Base-by-base conservation (phyloP, 2,113 vertebrate species). In the Porphyrio hochstetteri region DNA sequence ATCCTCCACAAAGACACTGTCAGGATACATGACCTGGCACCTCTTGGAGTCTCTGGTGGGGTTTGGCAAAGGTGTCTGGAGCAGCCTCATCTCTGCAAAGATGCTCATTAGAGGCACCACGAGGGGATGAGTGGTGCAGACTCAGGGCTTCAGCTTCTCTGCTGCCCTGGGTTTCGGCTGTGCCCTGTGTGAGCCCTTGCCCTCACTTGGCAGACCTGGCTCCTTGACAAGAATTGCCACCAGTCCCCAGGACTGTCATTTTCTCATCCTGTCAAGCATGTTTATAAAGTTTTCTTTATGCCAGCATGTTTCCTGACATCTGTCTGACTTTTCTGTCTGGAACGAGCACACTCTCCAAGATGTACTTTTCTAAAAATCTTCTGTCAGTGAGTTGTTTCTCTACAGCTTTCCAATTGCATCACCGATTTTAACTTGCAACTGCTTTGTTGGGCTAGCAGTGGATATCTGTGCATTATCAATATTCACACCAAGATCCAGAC, bases 61-160 rank as follows among this genome's bases (percentile, higher is more conserved):
- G 20, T 15, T 53, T 55, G 56, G 23, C 1, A 4, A 23, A 53
- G 21, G 52, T 5, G 50, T 44, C 29, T 1, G 0, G n/a, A 59
- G 16, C 5, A 87, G 23, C 31, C 6, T 5, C 4, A 13, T 24
- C 38, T n/a, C 48, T 2, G 1, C 46, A 44, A 5, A 7, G 52
- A 33, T 2, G 13, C 29, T n/a, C 7, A 1, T 28, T 9, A 48
- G 33, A 35, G 20, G 38, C 40, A 36, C 31, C 1, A 0, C 0
- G 0, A 40, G 20, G 50, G 33, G 38, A 16, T 4, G 9, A n/a
- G 76, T 24, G 13, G 20, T 2, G 33, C 2, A 1, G 36, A 15
- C 50, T 31, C 20, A 5, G 10, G 42, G 14, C 61, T 57, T 19
- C 1, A 2, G 19, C 29, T 68, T 40, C 69, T 50, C 31, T 11